These are phyloP conservation scores for Thunnus maccoyii DNA, from an alignment of 2,113 vertebrate genomes.

Conservation along the genomic window DNA sequence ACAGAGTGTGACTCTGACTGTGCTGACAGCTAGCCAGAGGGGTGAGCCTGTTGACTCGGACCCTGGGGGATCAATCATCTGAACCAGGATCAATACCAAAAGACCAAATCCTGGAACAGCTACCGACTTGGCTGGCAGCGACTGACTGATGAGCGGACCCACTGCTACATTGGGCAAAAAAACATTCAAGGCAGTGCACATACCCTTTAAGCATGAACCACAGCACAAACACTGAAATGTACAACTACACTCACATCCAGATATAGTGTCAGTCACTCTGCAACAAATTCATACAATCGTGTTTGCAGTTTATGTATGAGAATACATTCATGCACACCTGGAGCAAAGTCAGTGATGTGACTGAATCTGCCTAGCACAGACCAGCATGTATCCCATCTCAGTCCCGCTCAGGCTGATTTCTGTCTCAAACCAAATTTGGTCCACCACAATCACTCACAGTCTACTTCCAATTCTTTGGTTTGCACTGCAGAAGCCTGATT, in stretches of 20 bases:
- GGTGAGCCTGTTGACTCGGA: slow-evolving; percentile 17
- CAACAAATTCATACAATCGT: slow-evolving; percentile 37
- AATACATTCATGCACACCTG: slow-evolving; percentile 22
- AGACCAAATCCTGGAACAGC: slow-evolving; percentile 47
- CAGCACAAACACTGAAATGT: slow-evolving; percentile 34
- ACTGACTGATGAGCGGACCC: slow-evolving; percentile 58
- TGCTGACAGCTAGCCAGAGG: slow-evolving; percentile 63
- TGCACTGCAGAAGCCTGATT: slow-evolving; percentile 21
- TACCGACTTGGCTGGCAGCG: slow-evolving; percentile 46
- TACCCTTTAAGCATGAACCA: slow-evolving; percentile 38
- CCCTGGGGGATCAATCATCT: slow-evolving; percentile 73
- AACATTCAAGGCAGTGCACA: slow-evolving; percentile 33
- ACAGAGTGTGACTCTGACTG: slow-evolving; percentile 56
- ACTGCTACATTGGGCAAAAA: slow-evolving; percentile 46
- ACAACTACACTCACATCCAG: slow-evolving; percentile 29
- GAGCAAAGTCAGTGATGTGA: background rate
- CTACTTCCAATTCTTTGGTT: slow-evolving; percentile 28
- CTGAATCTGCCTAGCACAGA: background rate
- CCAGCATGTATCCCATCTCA: background rate
- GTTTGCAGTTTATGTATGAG: slow-evolving; percentile 37
- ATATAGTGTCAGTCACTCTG: slow-evolving; percentile 12
- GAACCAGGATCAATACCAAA: slow-evolving; percentile 73
- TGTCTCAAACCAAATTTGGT: slow-evolving; percentile 35
- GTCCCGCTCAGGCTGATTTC: slow-evolving; percentile 23
- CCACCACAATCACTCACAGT: slow-evolving; percentile 13